Evolutionary conservation across 2,888 invertebrate species (phyloP), one percentile per base, ranked within the genome.

Genomic region (Morpho helenor): DNA sequence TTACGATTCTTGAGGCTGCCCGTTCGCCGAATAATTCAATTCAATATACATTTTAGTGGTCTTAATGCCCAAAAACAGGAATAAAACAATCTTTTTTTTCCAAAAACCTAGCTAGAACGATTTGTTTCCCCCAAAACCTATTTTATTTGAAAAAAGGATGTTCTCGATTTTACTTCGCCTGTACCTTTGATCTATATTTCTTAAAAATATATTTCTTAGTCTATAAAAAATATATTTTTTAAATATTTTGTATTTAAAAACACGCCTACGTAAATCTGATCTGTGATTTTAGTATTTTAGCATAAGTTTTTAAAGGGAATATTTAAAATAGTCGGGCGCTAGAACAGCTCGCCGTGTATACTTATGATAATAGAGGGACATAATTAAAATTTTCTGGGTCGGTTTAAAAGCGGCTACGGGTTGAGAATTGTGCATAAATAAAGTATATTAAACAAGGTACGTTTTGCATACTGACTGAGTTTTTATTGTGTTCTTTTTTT

Each of bases 311-410:
- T n/a, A 23, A 54, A 48, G 41, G 54, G 47, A 54, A 54, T 48
- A 54, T 54, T 53, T 53, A 23, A 54, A 54, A 54, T 54, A 41
- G 54, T 7, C 48, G 53, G 41, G 41, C 43, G 43, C 53, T 39
- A 40, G 41, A n/a, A 6, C 39, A 53, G 22, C 47, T 47, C 46
- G 47, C 48, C 48, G 42, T 54, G 47, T 54, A 48, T 54, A 54
- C 54, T 54, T 54, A 54, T 48, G 54, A 48, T 54, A 54, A 54
- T 54, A 54, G 42, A 47, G 48, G 48, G 54, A 42, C 48, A 54
- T 48, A 54, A 48, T 54, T 47, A 54, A 54, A 54, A 48, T 54
- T 54, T 54, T 54, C 54, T 54, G 48, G 54, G 48, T 42, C 54
- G 48, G 42, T 54, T 42, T 47, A 52, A 48, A 48, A 48, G 53